These are phyloP conservation scores for Ctenopoma multispine DNA, from an alignment of 2,797 vertebrate genomes.

Conservation along the genomic window DNA sequence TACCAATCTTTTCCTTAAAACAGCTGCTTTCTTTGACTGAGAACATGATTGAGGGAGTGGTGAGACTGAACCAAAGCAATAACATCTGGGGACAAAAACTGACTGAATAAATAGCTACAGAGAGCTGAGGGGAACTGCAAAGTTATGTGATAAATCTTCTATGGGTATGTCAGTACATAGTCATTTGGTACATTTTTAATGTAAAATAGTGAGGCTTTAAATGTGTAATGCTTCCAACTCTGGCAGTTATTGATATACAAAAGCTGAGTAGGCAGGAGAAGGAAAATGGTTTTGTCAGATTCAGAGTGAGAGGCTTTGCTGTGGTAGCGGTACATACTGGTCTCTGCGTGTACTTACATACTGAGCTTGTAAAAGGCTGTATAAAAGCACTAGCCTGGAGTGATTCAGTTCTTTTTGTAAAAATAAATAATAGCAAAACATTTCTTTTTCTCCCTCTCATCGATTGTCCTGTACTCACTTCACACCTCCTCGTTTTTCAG, in stretches of 20 bases:
- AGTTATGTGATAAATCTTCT: neutral
- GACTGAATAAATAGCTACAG: too few species aligned
- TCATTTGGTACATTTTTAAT: neutral
- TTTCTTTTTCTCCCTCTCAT: conserved; percentile 3
- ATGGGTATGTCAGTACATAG: too few species aligned
- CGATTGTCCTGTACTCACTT: neutral
- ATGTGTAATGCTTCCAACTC: neutral
- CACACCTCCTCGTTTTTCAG: neutral
- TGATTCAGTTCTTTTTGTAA: neutral
- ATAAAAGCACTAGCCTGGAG: neutral
- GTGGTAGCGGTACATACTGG: neutral
- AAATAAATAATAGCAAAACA: neutral
- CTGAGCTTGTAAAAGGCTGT: neutral
- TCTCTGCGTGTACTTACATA: neutral
- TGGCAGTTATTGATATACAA: neutral
- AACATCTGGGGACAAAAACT: too few species aligned
- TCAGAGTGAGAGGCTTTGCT: neutral
- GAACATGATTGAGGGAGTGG: too few species aligned
- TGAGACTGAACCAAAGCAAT: too few species aligned
- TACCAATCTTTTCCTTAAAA: too few species aligned
- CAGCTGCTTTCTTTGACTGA: too few species aligned
- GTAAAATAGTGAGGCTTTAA: neutral
- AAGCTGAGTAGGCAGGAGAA: neutral
- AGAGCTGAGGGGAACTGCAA: too few species aligned
- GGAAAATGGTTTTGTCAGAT: neutral